Evolutionary conservation across 2,888 invertebrate genomes (phyloP).

Genomic region (Machimus rusticus): DNA sequence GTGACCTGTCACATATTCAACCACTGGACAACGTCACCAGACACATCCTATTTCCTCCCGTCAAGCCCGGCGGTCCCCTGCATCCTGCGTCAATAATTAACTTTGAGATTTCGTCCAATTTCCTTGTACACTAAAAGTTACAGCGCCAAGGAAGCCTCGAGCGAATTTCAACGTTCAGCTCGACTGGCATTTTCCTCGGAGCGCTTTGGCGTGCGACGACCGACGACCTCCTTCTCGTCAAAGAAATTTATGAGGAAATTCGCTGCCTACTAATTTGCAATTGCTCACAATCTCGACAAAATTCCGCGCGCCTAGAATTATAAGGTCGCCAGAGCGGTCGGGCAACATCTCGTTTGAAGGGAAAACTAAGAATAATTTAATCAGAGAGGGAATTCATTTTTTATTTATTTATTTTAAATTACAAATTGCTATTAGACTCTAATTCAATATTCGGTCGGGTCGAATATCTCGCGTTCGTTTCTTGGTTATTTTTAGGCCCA

Average conservation of each 20-base stretch:
- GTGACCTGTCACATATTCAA: neutral
- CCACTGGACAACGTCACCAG: neutral
- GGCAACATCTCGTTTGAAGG: neutral
- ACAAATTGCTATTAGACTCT: slow-evolving; percentile 3
- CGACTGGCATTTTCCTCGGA: neutral
- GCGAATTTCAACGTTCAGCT: neutral
- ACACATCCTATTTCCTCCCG: neutral
- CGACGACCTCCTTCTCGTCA: slow-evolving; percentile 3
- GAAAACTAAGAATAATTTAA: slow-evolving; percentile 28
- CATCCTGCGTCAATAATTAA: neutral
- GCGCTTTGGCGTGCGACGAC: neutral
- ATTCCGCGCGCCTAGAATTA: neutral
- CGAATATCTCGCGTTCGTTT: neutral
- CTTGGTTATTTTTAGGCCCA: neutral
- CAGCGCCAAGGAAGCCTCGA: neutral
- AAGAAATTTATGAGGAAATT: slow-evolving; percentile 12
- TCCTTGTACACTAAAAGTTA: neutral
- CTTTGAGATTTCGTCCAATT: neutral
- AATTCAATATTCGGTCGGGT: slow-evolving; percentile 12
- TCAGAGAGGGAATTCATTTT: neutral
- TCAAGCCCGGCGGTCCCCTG: neutral
- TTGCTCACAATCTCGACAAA: slow-evolving; percentile 1
- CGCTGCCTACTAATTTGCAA: slow-evolving; percentile 2
- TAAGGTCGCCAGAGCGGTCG: slow-evolving; percentile 1
- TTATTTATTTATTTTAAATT: slow-evolving; percentile 4